A percentile compares a stretch with the other conserved stretches of the same genome.
These are phyloP conservation scores for Calvadosia cruxmelitensis DNA, from an alignment of 30 jellyfish, hydroid and myxozoan species.

Conservation along the genomic window DNA sequence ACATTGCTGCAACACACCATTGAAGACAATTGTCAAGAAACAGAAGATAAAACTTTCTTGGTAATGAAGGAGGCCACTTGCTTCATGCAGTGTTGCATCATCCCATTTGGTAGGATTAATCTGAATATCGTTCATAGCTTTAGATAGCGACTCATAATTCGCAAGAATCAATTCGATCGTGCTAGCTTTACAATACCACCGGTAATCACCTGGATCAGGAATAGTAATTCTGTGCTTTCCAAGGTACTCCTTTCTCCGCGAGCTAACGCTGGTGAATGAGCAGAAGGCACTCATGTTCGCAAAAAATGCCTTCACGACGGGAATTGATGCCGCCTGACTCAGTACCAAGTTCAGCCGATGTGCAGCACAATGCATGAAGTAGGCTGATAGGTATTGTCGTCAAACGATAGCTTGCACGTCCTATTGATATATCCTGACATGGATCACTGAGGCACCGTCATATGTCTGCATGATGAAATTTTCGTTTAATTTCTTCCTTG, in stretches of 20 bases:
- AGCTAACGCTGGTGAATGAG: conserved; percentile 21
- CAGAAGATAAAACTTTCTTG: conserved; percentile 23
- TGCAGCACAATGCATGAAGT: conserved; percentile 42
- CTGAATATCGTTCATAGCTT: conserved; percentile 5
- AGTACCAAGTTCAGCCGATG: conserved; percentile 24
- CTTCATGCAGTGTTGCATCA: conserved; percentile 18
- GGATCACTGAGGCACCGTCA: conserved; percentile 38
- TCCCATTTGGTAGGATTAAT: conserved; percentile 10
- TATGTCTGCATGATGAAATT: conserved; percentile 33
- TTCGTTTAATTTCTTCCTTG: conserved; percentile 19
- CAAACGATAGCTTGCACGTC: conserved; percentile 31
- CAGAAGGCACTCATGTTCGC: conserved; percentile 37
- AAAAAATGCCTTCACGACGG: conserved; percentile 25
- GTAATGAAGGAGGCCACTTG: conserved; percentile 27
- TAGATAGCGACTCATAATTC: conserved; percentile 5
- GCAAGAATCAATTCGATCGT: conserved; percentile 5
- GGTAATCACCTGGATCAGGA: conserved; percentile 39
- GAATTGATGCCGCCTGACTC: conserved; percentile 31
- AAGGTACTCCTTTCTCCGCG: conserved; percentile 7
- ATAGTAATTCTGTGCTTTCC: conserved; percentile 34
- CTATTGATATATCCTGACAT: too few species aligned
- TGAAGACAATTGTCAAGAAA: conserved; percentile 8
- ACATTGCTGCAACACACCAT: too few species aligned
- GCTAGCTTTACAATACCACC: conserved; percentile 34
- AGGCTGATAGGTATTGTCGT: conserved; percentile 17